Base-by-base conservation (phyloP, 2,888 invertebrate genomes). In the Sycophila texana region DNA sequence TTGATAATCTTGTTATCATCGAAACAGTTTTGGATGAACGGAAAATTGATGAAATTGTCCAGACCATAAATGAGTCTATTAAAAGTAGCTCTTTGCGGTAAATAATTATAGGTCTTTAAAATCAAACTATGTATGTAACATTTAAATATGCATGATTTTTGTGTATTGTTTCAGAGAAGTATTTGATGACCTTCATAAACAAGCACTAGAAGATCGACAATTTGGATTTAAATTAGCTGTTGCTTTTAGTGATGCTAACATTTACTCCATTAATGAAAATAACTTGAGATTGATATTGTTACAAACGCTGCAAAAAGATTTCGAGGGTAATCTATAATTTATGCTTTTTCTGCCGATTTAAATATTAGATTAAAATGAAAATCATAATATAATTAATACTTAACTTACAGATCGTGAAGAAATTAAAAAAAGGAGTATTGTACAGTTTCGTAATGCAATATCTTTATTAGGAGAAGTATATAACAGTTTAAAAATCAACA, bases 401-500 rank as follows among this genome's bases (percentile, higher is more conserved):
- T 51, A 12, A 49, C 22, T 82, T 82, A n/a, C 73, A 88, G 88
- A 81, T 26, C 84, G 82, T 51, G 83, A 84, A 39, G 83, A 85
- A 47, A 70, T 84, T 13, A 82, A 47, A 30, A 70, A 83, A n/a
- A 78, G 85, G 51, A 84, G 82, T 78, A 26, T 80, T 10, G 47
- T 18, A 10, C 81, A 81, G 39, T 91, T 91, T 84, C 85, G 89
- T 16, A 91, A 91, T 84, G 84, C 88, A 71, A 85, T 91, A 47
- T 86, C 85, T 74, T 85, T 92, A 79, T 84, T 92, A 70, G 90
- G 91, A 3, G 90, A 90, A 77, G 88, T 88, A 82, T 90, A 86
- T 73, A 85, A 88, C 77, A 88, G 86, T 84, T 88, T 89, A 7
- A 86, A 85, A 80, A 73, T 88, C 18, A 61, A 47, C 58, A 65